phyloP scores from a whole-genome alignment of 2,797 vertebrate genomes.

The Taenioides sp. region DNA sequence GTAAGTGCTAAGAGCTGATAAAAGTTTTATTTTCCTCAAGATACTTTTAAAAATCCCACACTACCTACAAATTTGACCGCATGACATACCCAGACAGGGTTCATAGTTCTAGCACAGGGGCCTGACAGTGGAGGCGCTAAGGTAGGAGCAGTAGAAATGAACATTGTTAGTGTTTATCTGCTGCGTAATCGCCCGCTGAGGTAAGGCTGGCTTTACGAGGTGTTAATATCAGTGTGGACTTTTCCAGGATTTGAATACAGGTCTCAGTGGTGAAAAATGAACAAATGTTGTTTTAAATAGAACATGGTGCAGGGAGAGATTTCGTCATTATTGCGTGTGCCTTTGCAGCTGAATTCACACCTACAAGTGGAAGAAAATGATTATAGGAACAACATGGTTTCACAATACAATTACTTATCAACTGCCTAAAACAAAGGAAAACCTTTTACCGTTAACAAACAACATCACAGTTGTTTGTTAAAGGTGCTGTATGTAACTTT shows the following conservation, averaged over 20 bases:
- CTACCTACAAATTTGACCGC: neutral
- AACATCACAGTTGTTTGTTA: neutral
- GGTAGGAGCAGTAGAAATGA: neutral
- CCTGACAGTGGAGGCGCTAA: neutral
- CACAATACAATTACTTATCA: neutral
- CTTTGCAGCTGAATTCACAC: neutral
- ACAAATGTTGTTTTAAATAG: constrained; percentile 8
- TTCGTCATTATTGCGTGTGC: constrained; percentile 1
- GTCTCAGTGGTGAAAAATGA: neutral
- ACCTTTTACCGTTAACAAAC: no score
- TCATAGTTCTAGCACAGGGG: neutral
- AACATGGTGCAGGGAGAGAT: constrained; percentile 1
- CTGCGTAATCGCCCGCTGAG: constrained; percentile 11
- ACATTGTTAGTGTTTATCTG: constrained; percentile 15
- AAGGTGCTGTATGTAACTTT: no score
- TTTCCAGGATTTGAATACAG: neutral
- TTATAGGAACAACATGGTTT: neutral
- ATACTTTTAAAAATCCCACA: neutral
- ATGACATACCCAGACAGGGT: constrained; percentile 1
- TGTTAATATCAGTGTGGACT: constrained; percentile 19
- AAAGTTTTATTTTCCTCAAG: neutral
- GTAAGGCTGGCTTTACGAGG: constrained; percentile 19
- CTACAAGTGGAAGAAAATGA: neutral
- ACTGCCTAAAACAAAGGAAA: neutral
- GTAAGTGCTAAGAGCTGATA: neutral